A percentile compares a stretch with the other conserved stretches of the same genome.
Evolutionary conservation across 2,113 vertebrate species (phyloP).

Genomic region (Petrocephalus microphthalmus): DNA sequence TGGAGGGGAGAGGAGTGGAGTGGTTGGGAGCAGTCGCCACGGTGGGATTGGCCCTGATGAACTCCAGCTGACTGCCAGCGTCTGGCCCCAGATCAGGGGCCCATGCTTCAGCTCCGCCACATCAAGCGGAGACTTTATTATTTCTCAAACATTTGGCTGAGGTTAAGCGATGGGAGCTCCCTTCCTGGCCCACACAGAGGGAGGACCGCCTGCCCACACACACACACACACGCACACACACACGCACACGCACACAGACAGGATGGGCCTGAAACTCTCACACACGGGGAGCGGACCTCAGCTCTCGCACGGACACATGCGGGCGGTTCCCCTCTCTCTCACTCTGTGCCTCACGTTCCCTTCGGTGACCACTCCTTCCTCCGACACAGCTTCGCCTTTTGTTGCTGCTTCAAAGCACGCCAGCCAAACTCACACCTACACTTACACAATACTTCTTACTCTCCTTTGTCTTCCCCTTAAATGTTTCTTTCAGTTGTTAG

Average conservation of each 20-base stretch:
- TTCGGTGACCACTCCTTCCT: background rate
- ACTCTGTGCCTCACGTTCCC: background rate
- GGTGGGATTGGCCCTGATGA: slow-evolving; percentile 22
- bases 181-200: slow-evolving; percentile 30
- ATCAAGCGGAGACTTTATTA: slow-evolving; percentile 24
- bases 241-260: background rate
- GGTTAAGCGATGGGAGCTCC: slow-evolving; percentile 25
- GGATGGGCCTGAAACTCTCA: background rate
- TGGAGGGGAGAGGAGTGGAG: background rate
- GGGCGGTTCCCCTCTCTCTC: background rate
- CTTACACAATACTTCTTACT: background rate
- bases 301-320: background rate
- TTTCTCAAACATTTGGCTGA: slow-evolving; percentile 28
- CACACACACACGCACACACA: background rate
- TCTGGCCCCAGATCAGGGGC: slow-evolving; percentile 18
- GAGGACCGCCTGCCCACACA: slow-evolving; percentile 24
- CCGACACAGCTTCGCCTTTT: background rate
- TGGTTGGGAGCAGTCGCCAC: background rate
- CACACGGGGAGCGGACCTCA: background rate
- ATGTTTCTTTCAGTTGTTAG: background rate
- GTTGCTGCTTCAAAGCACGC: background rate
- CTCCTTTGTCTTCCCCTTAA: background rate
- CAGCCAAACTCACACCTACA: background rate
- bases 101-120: slow-evolving; percentile 20
- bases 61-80: slow-evolving; percentile 23